Base-by-base conservation (phyloP, 2,797 vertebrate genomes). In the Melanotaenia nigrans region DNA sequence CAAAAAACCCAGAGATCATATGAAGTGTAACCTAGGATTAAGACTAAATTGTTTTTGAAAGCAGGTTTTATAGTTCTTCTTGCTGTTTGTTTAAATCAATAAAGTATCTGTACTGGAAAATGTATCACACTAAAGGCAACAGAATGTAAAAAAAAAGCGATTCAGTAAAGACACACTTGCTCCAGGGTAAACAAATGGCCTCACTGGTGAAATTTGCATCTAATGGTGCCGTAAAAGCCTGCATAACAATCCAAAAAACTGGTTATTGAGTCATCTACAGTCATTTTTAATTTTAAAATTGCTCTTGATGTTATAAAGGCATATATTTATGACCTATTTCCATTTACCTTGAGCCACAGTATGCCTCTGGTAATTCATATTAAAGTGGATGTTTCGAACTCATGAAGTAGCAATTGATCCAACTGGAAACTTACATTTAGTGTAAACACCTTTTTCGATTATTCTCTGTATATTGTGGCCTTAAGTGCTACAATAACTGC, bases 281-380 rank as follows among this genome's bases (percentile, higher is more conserved):
- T 74, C 58, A 80, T 83, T 77, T 83, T 59, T 45, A 59, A 66
- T 72, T 81, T 71, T 60, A 64, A 13, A 49, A 51, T 71, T 59
- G 62, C 58, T 78, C 62, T 85, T 42, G 0, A 4, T 64, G 62
- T 68, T 71, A 64, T 30, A 22, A 63, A 62, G 51, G 64, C 75
- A 72, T 61, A 83, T 77, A 79, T 72, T 74, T 65, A 81, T 85
- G 75, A 85, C 75, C 77, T 81, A 60, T 65, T 75, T 68, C 35
- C 72, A 35, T 86, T 77, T 68, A 78, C 62, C 30, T 82, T 40
- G 9, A 73, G 45, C 61, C 7, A 35, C 68, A 68, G 74, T 68
- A 68, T 30, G 11, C 75, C 69, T 71, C 25, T 64, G 36, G n/a
- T 68, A 8, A 18, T 73, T 67, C 68, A 76, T 61, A 76, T 81